Evolutionary conservation across 2,113 vertebrate species (phyloP).

Genomic region (Dromiciops gliroides): DNA sequence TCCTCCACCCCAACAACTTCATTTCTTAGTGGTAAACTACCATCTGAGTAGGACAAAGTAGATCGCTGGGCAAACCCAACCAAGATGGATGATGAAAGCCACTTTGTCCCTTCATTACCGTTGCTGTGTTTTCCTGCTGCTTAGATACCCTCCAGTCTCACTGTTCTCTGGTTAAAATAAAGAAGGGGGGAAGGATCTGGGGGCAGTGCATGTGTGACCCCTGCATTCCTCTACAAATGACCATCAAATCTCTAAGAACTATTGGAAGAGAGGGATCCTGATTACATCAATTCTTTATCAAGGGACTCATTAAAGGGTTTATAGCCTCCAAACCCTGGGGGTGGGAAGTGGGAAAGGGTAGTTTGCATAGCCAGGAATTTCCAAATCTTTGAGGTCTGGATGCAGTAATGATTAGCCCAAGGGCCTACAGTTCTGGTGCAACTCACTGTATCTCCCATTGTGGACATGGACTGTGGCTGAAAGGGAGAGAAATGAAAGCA

Average conservation of each 20-base stretch:
- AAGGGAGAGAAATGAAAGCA: neutral
- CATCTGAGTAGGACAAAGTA: conserved; percentile 1
- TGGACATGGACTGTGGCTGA: conserved; percentile 14
- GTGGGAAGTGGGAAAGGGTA: neutral
- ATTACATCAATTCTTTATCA: neutral
- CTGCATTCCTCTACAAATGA: conserved; percentile 16
- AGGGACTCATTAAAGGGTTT: neutral
- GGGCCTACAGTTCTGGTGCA: neutral
- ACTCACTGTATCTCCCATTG: neutral
- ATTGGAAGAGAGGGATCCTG: neutral
- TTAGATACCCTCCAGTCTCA: conserved; percentile 37
- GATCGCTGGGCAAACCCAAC: neutral
- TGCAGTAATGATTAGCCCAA: neutral
- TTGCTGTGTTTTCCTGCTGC: conserved; percentile 17
- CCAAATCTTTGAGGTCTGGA: neutral
- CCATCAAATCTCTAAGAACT: conserved; percentile 10
- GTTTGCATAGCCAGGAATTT: neutral
- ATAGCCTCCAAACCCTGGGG: neutral
- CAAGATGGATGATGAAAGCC: neutral
- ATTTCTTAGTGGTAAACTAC: conserved; percentile 18
- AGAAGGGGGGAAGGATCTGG: neutral
- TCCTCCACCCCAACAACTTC: conserved; percentile 7
- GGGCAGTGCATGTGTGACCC: neutral
- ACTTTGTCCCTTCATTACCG: neutral
- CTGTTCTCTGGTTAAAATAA: conserved; percentile 58